Evolutionary conservation across 2,888 invertebrate genomes (phyloP), one percentile per base, ranked within the genome.

Genomic region (Pandemis cinnamomeana): DNA sequence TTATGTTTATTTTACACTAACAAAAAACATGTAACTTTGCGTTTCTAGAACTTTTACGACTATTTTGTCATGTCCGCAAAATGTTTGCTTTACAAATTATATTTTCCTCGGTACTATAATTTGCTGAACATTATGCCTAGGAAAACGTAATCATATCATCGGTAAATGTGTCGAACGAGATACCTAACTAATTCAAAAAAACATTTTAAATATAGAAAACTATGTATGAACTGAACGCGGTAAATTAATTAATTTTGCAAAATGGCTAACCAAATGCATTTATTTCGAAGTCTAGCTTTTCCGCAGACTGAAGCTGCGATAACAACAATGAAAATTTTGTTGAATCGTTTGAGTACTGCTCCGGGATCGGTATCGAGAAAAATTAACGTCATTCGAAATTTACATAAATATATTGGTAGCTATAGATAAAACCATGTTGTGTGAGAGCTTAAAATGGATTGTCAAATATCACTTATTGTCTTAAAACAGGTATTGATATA

Each of bases 401-500:
- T 55, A 55, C 55, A 55, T 20, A 10, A 8, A 62, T 63, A 48
- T 61, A 67, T 55, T 63, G 48, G 51, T 66, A 67, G 13, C 60
- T 67, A 74, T 51, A 58, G 66, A 70, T 61, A 53, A 66, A 67
- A 61, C 15, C 71, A 71, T 67, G 69, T 73, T 73, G 74, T 74
- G 74, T 60, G 67, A 74, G 74, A 74, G 74, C 74, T 74, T 74
- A 68, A 58, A 61, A 67, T 67, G 74, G 66, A 74, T 74, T 46
- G 60, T 66, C 53, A 44, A 71, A 74, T 74, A 74, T 74, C 69
- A 72, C 51, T 74, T 66, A 71, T 62, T 75, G 71, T 78, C 71
- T 71, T 75, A 77, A 77, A 77, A 77, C 78, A 78, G 78, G 78
- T 78, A 77, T 71, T 71, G 74, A 76, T 61, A 72, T 76, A 71